phyloP scores from a whole-genome alignment of 2,888 invertebrate genomes.

The Adela reaumurella region DNA sequence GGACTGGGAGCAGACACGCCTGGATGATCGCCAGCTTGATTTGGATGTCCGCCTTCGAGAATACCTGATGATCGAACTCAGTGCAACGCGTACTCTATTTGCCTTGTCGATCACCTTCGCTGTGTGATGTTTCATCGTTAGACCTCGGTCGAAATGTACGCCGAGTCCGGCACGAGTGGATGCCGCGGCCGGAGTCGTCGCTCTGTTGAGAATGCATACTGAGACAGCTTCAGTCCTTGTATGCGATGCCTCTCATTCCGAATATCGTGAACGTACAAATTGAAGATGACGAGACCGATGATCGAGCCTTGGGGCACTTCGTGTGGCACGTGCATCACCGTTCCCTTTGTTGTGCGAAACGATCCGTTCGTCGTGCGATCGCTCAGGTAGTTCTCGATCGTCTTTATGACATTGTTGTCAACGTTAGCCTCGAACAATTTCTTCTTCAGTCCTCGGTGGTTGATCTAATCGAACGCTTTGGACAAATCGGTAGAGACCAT shows the following conservation, averaged over 20 bases:
- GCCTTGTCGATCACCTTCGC: too few species aligned
- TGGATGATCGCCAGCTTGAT: too few species aligned
- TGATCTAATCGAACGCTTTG: constrained; percentile 8
- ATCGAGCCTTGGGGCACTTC: constrained; percentile 3
- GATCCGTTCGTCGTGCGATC: constrained; percentile 1
- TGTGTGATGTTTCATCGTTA: too few species aligned
- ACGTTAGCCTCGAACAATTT: constrained; percentile 5
- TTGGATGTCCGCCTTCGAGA: too few species aligned
- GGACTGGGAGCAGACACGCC: too few species aligned
- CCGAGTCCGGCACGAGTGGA: too few species aligned
- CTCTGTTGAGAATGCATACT: too few species aligned
- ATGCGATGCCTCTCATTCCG: constrained; percentile 1
- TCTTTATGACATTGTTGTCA: constrained; percentile 5
- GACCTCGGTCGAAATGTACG: too few species aligned
- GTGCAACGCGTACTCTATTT: too few species aligned
- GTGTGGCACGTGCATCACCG: constrained; percentile 1
- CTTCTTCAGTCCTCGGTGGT: constrained; percentile 6
- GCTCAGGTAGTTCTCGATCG: constrained; percentile 6
- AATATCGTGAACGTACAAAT: constrained; percentile 2
- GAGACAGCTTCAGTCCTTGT: constrained; percentile 2
- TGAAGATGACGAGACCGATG: constrained; percentile 3
- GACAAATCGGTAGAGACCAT: constrained; percentile 7
- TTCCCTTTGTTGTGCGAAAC: constrained; percentile 2
- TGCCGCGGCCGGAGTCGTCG: too few species aligned
- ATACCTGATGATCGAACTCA: too few species aligned